A percentile compares a stretch with the other conserved stretches of the same genome.
phyloP scores from a whole-genome alignment of 2,888 invertebrate genomes.

The Sphaerophoria taeniata region DNA sequence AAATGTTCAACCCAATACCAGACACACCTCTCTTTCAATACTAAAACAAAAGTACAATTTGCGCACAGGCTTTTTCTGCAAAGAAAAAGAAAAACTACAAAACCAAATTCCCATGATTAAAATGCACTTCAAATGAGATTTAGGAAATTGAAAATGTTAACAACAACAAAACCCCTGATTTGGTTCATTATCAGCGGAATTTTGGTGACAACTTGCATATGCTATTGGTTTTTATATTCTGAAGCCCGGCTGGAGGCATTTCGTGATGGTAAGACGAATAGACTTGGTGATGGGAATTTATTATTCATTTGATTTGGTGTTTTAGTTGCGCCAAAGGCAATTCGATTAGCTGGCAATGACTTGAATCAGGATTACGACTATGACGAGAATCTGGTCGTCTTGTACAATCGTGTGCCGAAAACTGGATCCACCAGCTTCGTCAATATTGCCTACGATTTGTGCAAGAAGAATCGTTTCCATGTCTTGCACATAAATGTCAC shows the following conservation, averaged over 20 bases:
- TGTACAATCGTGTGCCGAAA: constrained; percentile 98
- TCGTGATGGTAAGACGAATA: constrained; percentile 60
- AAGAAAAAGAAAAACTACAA: neutral
- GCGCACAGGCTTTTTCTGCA: constrained; percentile 28
- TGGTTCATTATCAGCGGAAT: constrained; percentile 78
- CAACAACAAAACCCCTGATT: constrained; percentile 79
- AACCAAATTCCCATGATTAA: constrained; percentile 6
- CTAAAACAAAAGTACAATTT: neutral
- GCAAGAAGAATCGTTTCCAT: constrained; percentile 90
- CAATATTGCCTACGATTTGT: constrained; percentile 92
- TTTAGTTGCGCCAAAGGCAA: constrained; percentile 44
- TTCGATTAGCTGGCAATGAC: constrained; percentile 37
- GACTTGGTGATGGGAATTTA: constrained; percentile 34
- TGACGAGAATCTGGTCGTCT: constrained; percentile 90
- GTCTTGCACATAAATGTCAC: constrained; percentile 98
- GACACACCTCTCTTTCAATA: constrained; percentile 30
- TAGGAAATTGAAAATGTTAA: constrained; percentile 79
- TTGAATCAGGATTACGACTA: constrained; percentile 77
- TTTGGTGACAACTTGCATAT: constrained; percentile 77
- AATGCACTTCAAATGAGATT: constrained; percentile 75
- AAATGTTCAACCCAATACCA: constrained; percentile 42
- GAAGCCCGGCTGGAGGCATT: constrained; percentile 77
- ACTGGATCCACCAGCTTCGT: constrained; percentile 98
- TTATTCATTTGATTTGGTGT: neutral
- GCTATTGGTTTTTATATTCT: constrained; percentile 80